Conservation (phyloP, 92 coral and sea anemone genomes). For the Porites cylindrica region DNA sequence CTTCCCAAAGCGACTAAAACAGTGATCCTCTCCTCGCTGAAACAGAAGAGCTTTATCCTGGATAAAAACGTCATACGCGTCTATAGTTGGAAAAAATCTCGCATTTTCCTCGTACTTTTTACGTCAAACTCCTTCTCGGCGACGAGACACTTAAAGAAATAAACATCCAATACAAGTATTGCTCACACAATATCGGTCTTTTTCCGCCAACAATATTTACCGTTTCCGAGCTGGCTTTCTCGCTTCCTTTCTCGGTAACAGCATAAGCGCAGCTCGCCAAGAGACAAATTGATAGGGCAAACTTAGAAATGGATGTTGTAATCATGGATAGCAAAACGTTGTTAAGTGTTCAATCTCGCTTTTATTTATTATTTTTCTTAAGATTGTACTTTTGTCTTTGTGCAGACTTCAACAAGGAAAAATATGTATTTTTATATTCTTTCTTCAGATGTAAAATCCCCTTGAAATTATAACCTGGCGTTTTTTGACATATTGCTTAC, state of each 20-base stretch:
- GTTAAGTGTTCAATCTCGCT: background rate
- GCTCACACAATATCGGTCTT: background rate
- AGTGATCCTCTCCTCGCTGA: background rate
- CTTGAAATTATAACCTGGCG: background rate
- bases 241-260: background rate
- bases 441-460: background rate
- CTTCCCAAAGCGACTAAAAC: background rate
- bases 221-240: background rate
- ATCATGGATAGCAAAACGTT: background rate
- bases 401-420: background rate
- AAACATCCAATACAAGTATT: slow-evolving; percentile 27
- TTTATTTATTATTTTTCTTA: background rate
- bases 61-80: background rate
- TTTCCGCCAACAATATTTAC: slow-evolving; percentile 5
- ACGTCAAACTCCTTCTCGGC: slow-evolving; percentile 31
- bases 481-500: background rate
- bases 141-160: slow-evolving; percentile 9
- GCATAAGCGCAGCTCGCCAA: background rate
- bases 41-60: background rate
- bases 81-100: background rate
- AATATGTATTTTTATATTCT: background rate
- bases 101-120: slow-evolving; percentile 6
- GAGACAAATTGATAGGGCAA: background rate
- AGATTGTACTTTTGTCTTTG: background rate
- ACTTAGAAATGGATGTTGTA: background rate